Evolutionary conservation across 2,113 vertebrate species (phyloP).

Genomic region (Calypte anna): DNA sequence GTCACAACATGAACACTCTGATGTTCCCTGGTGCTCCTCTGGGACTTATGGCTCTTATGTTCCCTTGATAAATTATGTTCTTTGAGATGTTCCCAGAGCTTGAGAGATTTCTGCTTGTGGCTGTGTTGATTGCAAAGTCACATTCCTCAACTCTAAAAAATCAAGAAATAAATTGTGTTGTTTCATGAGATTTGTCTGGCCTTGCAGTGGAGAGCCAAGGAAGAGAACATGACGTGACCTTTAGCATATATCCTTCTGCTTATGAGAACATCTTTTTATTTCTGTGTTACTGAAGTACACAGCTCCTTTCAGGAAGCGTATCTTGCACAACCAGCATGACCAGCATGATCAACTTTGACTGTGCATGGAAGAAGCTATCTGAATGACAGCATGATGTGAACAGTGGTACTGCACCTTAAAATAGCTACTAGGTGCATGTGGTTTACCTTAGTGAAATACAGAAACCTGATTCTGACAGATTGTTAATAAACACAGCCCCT

Average conservation of each 20-base stretch:
- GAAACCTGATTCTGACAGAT: background rate
- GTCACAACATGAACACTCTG: background rate
- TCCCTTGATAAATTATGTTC: constrained; percentile 31
- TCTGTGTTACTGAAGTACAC: background rate
- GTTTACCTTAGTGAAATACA: background rate
- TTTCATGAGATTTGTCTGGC: constrained; percentile 50
- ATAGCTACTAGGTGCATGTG: background rate
- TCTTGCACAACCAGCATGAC: background rate
- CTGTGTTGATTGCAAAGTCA: constrained; percentile 60
- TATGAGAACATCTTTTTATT: constrained; percentile 18
- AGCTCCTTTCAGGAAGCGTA: background rate
- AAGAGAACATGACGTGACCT: background rate
- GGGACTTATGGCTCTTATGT: constrained; percentile 13
- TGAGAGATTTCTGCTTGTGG: constrained; percentile 44
- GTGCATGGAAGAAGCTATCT: background rate
- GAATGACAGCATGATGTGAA: background rate
- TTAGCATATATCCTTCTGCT: background rate
- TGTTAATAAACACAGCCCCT: background rate
- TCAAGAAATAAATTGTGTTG: background rate
- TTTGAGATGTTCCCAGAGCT: constrained; percentile 65
- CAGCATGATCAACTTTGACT: background rate
- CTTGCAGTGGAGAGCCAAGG: constrained; percentile 3
- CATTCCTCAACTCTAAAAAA: constrained; percentile 22
- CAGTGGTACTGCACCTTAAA: background rate
- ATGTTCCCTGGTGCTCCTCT: background rate